These are phyloP conservation scores for Cydia strobilella DNA, from an alignment of 1,140 invertebrate genomes.

Conservation along the genomic window DNA sequence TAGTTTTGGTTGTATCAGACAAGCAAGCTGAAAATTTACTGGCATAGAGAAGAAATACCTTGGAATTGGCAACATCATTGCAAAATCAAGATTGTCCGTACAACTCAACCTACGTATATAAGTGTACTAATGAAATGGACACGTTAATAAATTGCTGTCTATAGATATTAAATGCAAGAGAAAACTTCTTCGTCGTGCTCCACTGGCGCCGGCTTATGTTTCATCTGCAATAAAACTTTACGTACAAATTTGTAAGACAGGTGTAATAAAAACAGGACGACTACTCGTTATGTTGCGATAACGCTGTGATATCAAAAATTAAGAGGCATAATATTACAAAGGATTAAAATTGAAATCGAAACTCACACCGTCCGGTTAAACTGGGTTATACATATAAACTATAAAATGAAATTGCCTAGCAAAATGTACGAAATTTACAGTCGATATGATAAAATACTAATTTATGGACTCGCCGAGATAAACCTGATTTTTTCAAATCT, in stretches of 20 bases:
- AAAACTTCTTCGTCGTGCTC: not conserved
- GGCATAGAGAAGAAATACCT: too few species aligned
- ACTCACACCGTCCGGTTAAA: too few species aligned
- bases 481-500: too few species aligned
- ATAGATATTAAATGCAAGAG: constrained; percentile 16
- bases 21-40: too few species aligned
- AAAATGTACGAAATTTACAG: not conserved
- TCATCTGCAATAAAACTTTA: constrained; percentile 7
- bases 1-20: too few species aligned
- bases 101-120: not conserved
- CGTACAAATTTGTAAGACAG: not conserved
- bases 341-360: not conserved
- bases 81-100: not conserved
- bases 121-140: not conserved
- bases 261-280: not conserved
- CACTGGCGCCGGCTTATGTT: not conserved
- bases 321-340: not conserved
- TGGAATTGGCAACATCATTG: too few species aligned
- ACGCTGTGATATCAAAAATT: not conserved
- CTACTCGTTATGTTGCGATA: not conserved
- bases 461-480: too few species aligned
- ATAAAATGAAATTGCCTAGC: not conserved
- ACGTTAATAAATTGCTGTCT: not conserved
- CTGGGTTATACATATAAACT: too few species aligned
- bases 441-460: too few species aligned